phyloP scores from a whole-genome alignment of 2,113 vertebrate species.

The Anolis carolinensis region DNA sequence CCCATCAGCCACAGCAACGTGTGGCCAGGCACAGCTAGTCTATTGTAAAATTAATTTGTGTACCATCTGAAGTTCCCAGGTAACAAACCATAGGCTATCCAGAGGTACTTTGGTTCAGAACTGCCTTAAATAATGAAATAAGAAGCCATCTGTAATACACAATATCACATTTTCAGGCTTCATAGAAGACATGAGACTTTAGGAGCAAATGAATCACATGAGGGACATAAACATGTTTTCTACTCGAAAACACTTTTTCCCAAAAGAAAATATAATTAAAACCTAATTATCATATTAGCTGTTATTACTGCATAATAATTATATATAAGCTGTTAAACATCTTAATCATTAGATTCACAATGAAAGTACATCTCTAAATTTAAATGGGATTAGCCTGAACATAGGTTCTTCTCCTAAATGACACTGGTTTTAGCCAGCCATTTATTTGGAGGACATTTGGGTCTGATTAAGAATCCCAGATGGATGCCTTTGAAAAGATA shows the following conservation, averaged over 20 bases:
- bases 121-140: not conserved
- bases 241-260: not conserved
- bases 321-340: conserved; percentile 34
- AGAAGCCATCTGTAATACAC: not conserved
- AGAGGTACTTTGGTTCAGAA: not conserved
- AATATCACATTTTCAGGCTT: not conserved
- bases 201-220: conserved; percentile 26
- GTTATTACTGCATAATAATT: conserved; percentile 34
- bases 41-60: not conserved
- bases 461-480: not conserved
- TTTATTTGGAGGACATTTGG: not conserved
- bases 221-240: not conserved
- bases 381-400: conserved; percentile 4
- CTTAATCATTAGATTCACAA: conserved; percentile 14
- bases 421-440: not conserved
- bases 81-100: not conserved
- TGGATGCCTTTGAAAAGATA: not conserved
- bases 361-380: not conserved
- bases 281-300: conserved; percentile 28
- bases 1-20: no score
- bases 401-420: not conserved
- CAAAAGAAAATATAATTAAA: conserved; percentile 27
- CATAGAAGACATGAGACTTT: not conserved
- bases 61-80: not conserved
- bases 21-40: not conserved